Evolutionary conservation across 2,797 vertebrate species (phyloP), one percentile per base, ranked within the genome.

Genomic region (Semotilus atromaculatus): DNA sequence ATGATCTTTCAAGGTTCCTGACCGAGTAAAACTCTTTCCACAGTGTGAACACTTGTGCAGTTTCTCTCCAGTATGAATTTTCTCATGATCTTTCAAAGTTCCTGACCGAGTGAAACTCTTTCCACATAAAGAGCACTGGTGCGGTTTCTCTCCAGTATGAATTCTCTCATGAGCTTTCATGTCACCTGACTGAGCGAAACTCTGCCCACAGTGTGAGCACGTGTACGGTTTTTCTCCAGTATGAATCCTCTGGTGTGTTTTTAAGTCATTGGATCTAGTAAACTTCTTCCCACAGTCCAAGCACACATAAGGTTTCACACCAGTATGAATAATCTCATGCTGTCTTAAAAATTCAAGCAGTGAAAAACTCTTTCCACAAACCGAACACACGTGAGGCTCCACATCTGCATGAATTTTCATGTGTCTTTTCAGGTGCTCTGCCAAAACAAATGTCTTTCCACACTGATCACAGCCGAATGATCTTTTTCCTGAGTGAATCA

Each of bases 301-400:
- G 5, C 53, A 55, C 53, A 23, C 1, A 53, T 53, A 8, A 2
- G 51, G 51, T 21, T 0, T 53, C 51, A 53, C 51, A 21, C 51
- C 67, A 16, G 67, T 3, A n/a, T 70, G 67, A 40, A 43, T 43
- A 14, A 7, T 14, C 36, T 70, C 21, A 26, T 70, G 67, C 6
- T 40, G 36, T 70, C 14, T 38, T 43, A 70, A 70, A 70, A 6
- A 7, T 11, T 70, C 13, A 5, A 23, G 36, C 8, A 40, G 67
- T 40, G 36, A 66, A 36, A 71, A 70, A 71, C 68, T 71, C 68
- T 26, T 71, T 43, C 68, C 68, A 71, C 68, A 71, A 26, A 26
- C 14, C 7, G 68, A 71, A 16, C 68, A 71, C 3, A 43, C 21
- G 0, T 71, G 23, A 43, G 38, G 68, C 36, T 71, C 36, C 13